Base-by-base conservation (phyloP, 2,113 vertebrate species). In the Argyrosomus japonicus region DNA sequence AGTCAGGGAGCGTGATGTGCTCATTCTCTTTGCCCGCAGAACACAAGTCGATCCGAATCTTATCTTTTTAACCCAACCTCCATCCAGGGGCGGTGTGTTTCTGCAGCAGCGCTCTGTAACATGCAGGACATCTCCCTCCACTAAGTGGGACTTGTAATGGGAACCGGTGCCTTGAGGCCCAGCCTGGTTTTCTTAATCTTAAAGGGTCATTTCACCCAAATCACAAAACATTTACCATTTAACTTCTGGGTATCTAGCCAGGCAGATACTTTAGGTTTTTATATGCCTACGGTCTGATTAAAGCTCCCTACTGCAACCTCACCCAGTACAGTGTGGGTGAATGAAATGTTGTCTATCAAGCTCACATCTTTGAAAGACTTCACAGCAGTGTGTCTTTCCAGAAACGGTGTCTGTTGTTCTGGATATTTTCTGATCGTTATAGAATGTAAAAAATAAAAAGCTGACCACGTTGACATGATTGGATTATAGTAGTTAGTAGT, bases 121-220 rank as follows among this genome's bases (percentile, higher is more conserved):
- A 68, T 67, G 29, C 62, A 64, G 61, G 70, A 78, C 18, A 6
- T 57, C 45, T 83, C 27, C 19, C 65, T 50, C 29, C 67, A 74
- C 75, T 48, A 32, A 79, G 67, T 79, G 75, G 67, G 84, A 77
- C 84, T 88, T 87, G 77, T 70, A 81, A 82, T 88, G 61, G 79
- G 79, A 88, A 76, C 75, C 43, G 70, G 79, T 89, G 82, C 78
- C 77, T 87, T 88, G 73, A 68, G 85, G 72, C 83, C 85, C 87
- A 85, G 68, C 80, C 88, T 80, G 78, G 25, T 73, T 85, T 79
- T 29, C 50, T 68, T 43, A 32, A 63, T 72, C 12, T 56, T 56
- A 69, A 76, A 75, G 54, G 50, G 48, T 88, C 27, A 15, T 14
- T 79, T 89, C 69, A 82, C 69, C 58, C 40, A 64, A 75, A 87